Percentiles rank a stretch among this genome's conserved stretches.
These are phyloP conservation scores for Aplysina aerophoba DNA, from an alignment of 37 sponge, comb jelly and placozoan genomes.

Conservation along the genomic window DNA sequence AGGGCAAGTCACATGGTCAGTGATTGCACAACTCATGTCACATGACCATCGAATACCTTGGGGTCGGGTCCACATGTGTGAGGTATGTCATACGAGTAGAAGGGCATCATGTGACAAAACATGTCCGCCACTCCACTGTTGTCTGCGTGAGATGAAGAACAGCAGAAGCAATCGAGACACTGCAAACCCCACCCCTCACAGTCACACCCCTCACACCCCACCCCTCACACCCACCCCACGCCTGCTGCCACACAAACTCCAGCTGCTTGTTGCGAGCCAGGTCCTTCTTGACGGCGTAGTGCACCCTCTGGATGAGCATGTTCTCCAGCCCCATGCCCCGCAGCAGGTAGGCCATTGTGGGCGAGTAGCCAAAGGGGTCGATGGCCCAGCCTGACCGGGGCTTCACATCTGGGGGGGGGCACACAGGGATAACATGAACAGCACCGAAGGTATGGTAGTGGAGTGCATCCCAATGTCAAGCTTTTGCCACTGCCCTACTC, in stretches of 20 bases:
- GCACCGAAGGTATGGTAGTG: too few species aligned
- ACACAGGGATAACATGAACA: too few species aligned
- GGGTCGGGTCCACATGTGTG: constrained; percentile 98
- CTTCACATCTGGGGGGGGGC: constrained; percentile 42
- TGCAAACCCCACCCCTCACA: too few species aligned
- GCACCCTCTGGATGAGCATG: constrained; percentile 92
- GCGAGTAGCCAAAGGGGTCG: constrained; percentile 94
- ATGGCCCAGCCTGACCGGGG: constrained; percentile 88
- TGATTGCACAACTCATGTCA: background rate
- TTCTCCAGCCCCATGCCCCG: constrained; percentile 61
- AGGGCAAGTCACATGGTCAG: background rate
- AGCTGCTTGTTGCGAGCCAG: constrained; percentile 70
- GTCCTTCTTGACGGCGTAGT: constrained; percentile 90
- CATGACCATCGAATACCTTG: constrained; percentile 43
- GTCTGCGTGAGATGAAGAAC: constrained; percentile 38
- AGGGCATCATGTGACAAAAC: constrained; percentile 90
- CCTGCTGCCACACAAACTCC: constrained; percentile 93
- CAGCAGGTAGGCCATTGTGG: constrained; percentile 93
- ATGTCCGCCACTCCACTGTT: constrained; percentile 67
- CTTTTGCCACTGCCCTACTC: too few species aligned
- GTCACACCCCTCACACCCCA: background rate
- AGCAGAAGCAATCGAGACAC: background rate
- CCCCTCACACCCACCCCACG: constrained; percentile 77
- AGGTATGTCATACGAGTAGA: constrained; percentile 92
- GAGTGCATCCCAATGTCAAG: too few species aligned